Base-by-base conservation (phyloP, 2,888 invertebrate species). In the Syritta pipiens region DNA sequence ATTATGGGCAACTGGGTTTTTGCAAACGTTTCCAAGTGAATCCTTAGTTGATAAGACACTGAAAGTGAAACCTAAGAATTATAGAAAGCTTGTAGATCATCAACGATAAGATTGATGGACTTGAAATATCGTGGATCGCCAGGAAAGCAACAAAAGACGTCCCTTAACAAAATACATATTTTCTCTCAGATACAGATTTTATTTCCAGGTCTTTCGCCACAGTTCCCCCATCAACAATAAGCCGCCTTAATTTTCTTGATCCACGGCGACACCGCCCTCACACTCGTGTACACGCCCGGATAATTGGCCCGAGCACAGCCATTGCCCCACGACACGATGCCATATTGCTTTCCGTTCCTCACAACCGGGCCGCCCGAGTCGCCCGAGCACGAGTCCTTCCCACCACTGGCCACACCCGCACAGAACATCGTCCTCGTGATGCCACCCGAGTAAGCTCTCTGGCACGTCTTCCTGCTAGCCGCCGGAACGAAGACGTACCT, bases 241-340 rank as follows among this genome's bases (percentile, higher is more conserved):
- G 37, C 37, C 2, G 37, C 5, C 37, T 17, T 37, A 9, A 37
- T 4, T 2, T 6, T 14, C 3, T 62, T 10, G 9, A 51, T 40
- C 63, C 63, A 63, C 0, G 63, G 28, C 12, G 20, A 6, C 7
- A 51, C 19, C 7, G 30, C 19, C 28, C 2, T 83, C 14, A 95
- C 93, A 79, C 94, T 89, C 0, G 93, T 91, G 86, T 95, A 96
- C 5, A 96, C 95, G 1, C 95, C 95, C 0, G 95, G 95, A 82
- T 91, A 92, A 83, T 92, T 92, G 0, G 92, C 91, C 81, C 84
- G 82, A 3, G 84, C 88, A 62, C 87, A 87, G 7, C 87, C 86
- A 10, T 84, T 40, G 1, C 87, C 87, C 85, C 85, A 87, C 0
- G 94, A 95, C 0, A 95, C 95, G 14, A 95, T 90, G 19, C 95